Evolutionary conservation across 1,140 invertebrate species (phyloP), one percentile per base, ranked within the genome.

Genomic region (Hyles vespertilio): DNA sequence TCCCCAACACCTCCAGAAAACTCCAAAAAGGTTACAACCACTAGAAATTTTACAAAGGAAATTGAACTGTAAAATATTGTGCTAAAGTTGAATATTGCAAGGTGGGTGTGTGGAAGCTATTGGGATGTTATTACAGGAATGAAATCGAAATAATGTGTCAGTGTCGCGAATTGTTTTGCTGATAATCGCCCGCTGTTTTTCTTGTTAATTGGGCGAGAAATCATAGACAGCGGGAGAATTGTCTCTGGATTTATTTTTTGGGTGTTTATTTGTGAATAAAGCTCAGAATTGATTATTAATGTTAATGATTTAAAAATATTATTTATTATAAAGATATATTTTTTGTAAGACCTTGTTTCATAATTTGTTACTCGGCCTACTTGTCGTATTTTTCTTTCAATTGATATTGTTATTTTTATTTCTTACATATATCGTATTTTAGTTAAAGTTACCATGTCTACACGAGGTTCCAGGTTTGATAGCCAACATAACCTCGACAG

Each of bases 151-250:
- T 74, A 77, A 82, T 80, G 64, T 67, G 56, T 77, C 74, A 77
- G 46, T 75, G 78, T 77, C 75, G 53, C 43, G 54, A 58, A 74
- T 81, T 79, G 76, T 77, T 74, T 74, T 61, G 74, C 61, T 60
- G 65, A 67, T 74, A 78, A 83, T 74, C 71, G 64, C 65, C 72
- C 66, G 70, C 71, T 81, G 79, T 81, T 84, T 84, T 80, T 80
- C 79, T 74, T 74, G 65, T 63, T 84, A 84, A 84, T 84, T 80
- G 81, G 79, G 63, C 69, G 61, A 80, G 74, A 70, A 77, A 79
- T 84, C 81, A 81, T 66, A 68, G 65, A 8, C 36, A 22, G 22
- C 22, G 22, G 36, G 36, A 40, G 36, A 40, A 40, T 40, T 40
- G 36, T 69, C 11, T 44, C 5, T 40, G 36, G 36, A 40, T 40